Percentiles rank a stretch among this genome's conserved stretches.
Conservation (phyloP, 2,888 invertebrate genomes). For the Metellina segmentata region DNA sequence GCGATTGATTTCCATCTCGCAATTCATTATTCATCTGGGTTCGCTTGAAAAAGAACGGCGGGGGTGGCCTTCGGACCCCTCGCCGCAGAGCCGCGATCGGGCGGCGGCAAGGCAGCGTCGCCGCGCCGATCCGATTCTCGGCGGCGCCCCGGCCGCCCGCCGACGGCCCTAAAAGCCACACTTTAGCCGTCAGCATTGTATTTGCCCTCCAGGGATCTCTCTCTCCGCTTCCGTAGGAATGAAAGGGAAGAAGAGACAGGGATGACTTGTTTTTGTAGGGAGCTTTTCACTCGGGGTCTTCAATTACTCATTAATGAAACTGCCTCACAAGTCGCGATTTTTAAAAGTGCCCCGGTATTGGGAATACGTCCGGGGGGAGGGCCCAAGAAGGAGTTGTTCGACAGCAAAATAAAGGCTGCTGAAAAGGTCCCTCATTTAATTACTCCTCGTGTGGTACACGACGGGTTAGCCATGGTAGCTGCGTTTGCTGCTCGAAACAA, state of each 20-base stretch:
- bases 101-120: constrained; percentile 13
- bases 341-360: constrained; percentile 25
- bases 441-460: neutral
- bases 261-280: constrained; percentile 37
- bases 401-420: neutral
- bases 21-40: too few species aligned
- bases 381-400: too few species aligned
- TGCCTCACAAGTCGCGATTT: constrained; percentile 13
- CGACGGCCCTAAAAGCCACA: constrained; percentile 38
- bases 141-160: constrained; percentile 14
- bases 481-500: neutral
- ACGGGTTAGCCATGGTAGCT: neutral
- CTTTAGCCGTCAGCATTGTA: constrained; percentile 40
- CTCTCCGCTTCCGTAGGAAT: constrained; percentile 14
- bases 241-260: constrained; percentile 20
- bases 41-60: too few species aligned
- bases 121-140: constrained; percentile 13
- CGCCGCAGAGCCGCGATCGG: neutral
- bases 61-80: too few species aligned
- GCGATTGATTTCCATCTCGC: too few species aligned
- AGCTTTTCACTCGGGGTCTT: constrained; percentile 22
- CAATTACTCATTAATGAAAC: constrained; percentile 40
- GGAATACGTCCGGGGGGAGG: neutral
- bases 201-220: constrained; percentile 39
- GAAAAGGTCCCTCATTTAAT: constrained; percentile 23